phyloP scores from a whole-genome alignment of 1,140 invertebrate species.

The Andrena cerasifolii region DNA sequence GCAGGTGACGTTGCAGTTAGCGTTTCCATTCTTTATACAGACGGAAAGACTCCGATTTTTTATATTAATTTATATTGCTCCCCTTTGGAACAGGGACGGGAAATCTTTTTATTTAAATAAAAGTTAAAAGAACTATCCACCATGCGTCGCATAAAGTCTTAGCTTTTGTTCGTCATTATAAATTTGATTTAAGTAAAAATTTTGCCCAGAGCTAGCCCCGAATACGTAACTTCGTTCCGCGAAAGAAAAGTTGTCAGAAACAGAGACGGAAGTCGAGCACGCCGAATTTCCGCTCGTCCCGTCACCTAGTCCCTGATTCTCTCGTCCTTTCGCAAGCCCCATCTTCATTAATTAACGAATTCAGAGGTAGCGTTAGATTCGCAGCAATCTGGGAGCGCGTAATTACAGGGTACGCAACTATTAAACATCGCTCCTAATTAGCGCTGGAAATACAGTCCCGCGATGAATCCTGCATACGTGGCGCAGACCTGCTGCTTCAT shows the following conservation, averaged over 20 bases:
- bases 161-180: too few species aligned
- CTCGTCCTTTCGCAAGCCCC: constrained; percentile 6
- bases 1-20: too few species aligned
- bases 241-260: too few species aligned
- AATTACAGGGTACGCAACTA: constrained; percentile 48
- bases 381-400: constrained; percentile 28
- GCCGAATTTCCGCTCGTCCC: constrained; percentile 35
- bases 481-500: constrained; percentile 5
- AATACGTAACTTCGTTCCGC: too few species aligned
- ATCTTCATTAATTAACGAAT: constrained; percentile 56
- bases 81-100: too few species aligned
- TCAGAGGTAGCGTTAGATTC: constrained; percentile 26
- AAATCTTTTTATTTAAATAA: too few species aligned
- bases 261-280: constrained; percentile 6
- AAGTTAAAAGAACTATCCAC: too few species aligned
- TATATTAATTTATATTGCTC: too few species aligned
- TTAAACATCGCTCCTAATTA: constrained; percentile 57
- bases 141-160: too few species aligned
- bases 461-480: constrained; percentile 17
- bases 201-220: too few species aligned
- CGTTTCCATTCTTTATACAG: background rate
- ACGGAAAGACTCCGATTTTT: too few species aligned
- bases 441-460: constrained; percentile 23
- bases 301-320: constrained; percentile 12
- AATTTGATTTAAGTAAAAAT: too few species aligned